A percentile compares a stretch with the other conserved stretches of the same genome.
phyloP scores from a whole-genome alignment of 2,888 invertebrate genomes.

The Rugalucina vietnamica region DNA sequence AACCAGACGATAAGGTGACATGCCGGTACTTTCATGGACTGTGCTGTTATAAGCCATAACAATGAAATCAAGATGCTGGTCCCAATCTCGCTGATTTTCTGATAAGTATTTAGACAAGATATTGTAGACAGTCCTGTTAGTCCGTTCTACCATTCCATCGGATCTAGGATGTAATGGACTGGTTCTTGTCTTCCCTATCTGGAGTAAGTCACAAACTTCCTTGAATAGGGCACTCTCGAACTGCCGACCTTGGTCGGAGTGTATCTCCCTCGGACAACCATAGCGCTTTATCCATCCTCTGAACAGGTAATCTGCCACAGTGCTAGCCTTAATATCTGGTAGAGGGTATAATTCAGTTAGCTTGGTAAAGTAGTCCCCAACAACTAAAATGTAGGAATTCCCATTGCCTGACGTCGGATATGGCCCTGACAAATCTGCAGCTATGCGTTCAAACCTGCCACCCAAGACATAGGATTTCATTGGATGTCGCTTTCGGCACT shows the following conservation, averaged over 20 bases:
- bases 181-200: too few relatives aligned
- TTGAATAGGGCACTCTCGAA: conserved; percentile 31
- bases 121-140: not conserved
- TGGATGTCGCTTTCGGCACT: not conserved
- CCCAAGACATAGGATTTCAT: conserved; percentile 1
- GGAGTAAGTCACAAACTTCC: too few relatives aligned
- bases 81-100: conserved; percentile 9
- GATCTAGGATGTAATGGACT: too few relatives aligned
- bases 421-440: not conserved
- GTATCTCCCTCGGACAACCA: conserved; percentile 33
- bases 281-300: conserved; percentile 42
- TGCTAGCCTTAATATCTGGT: not conserved
- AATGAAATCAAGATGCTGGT: conserved; percentile 4
- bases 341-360: not conserved
- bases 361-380: not conserved
- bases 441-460: conserved; percentile 7
- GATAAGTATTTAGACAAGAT: not conserved
- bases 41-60: conserved; percentile 4
- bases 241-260: conserved; percentile 37
- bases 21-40: too few relatives aligned
- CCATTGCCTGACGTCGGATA: not conserved
- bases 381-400: conserved; percentile 2
- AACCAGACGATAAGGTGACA: not conserved
- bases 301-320: conserved; percentile 10
- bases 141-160: too few relatives aligned